phyloP scores from a whole-genome alignment of 2,888 invertebrate genomes.

The Drosophila sordidula region DNA sequence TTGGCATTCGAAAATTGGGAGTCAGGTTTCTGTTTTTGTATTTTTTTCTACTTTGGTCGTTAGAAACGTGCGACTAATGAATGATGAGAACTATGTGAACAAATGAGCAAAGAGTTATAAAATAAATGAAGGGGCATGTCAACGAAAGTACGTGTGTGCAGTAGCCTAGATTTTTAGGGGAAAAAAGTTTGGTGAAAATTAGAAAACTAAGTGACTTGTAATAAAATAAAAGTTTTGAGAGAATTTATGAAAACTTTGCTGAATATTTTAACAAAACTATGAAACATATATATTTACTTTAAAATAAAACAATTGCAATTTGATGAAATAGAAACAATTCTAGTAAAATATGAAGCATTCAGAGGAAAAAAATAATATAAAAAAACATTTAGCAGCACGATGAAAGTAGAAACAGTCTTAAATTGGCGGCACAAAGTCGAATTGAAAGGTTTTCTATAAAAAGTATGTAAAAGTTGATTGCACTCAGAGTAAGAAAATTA shows the following conservation, averaged over 20 bases:
- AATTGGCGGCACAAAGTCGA: background rate
- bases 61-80: conserved; percentile 47
- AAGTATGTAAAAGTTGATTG: background rate
- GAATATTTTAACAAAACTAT: too few relatives aligned
- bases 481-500: conserved; percentile 3
- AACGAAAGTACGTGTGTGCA: conserved; percentile 33
- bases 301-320: too few relatives aligned
- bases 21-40: conserved; percentile 31
- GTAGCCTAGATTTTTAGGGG: conserved; percentile 26
- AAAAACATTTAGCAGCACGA: too few relatives aligned
- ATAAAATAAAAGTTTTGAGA: background rate
- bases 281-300: too few relatives aligned
- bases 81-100: conserved; percentile 46
- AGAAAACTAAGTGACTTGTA: too few relatives aligned
- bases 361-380: too few relatives aligned
- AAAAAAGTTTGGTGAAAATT: conserved; percentile 4
- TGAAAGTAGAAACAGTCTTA: background rate
- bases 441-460: background rate
- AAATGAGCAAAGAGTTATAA: conserved; percentile 15
- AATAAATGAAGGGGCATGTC: conserved; percentile 5
- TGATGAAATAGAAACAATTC: too few relatives aligned
- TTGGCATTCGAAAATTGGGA: conserved; percentile 19
- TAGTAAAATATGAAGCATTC: too few relatives aligned
- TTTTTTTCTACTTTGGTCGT: conserved; percentile 7
- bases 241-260: too few relatives aligned